phyloP scores from a whole-genome alignment of 2,113 vertebrate genomes.

The Aviceda subcristata region DNA sequence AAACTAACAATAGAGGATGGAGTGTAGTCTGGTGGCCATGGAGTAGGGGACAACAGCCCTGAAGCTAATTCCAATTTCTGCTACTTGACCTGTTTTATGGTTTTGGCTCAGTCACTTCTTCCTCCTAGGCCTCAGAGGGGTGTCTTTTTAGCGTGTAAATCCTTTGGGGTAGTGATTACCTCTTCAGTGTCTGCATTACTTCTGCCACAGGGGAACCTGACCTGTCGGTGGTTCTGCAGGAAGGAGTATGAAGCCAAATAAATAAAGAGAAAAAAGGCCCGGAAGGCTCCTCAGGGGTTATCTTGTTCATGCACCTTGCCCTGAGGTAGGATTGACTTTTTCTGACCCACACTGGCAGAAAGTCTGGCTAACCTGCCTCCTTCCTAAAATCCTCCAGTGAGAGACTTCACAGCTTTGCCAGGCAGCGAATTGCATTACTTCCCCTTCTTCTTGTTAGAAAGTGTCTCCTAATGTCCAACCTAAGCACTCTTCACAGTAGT shows the following conservation, averaged over 20 bases:
- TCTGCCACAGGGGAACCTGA: neutral
- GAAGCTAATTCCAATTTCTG: neutral
- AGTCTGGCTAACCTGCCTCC: neutral
- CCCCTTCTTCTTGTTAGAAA: neutral
- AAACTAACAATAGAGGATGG: neutral
- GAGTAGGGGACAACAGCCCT: neutral
- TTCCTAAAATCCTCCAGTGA: neutral
- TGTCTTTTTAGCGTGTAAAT: neutral
- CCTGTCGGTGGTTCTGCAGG: neutral
- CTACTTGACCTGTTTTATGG: neutral
- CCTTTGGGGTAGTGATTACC: neutral
- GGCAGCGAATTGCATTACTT: neutral
- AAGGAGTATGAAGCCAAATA: neutral
- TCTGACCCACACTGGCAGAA: neutral
- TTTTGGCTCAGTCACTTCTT: neutral
- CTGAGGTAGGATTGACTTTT: neutral
- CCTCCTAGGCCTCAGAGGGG: neutral
- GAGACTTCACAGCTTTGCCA: neutral
- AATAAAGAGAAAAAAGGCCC: neutral
- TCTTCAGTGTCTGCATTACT: neutral
- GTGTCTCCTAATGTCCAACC: neutral
- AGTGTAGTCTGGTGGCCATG: neutral
- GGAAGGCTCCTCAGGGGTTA: neutral
- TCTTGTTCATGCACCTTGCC: neutral
- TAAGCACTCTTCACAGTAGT: too few relatives aligned